A percentile compares a stretch with the other conserved stretches of the same genome.
Conservation (phyloP, 35 echinoderm and acorn worm species). For the Heliocidaris erythrogramma region DNA sequence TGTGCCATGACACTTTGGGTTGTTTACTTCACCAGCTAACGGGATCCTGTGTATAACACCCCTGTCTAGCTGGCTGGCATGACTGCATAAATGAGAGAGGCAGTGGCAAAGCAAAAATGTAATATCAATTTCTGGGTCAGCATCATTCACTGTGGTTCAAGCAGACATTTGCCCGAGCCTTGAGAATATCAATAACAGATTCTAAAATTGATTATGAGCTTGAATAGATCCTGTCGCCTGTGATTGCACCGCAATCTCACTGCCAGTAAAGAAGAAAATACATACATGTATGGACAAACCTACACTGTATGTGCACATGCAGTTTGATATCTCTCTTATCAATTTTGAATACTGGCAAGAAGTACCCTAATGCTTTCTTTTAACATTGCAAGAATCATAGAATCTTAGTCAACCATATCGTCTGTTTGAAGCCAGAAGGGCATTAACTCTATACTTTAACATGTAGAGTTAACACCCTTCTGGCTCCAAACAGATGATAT, state of each 20-base stretch:
- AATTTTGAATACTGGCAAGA: no score
- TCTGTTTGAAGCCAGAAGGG: no score
- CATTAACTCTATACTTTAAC: no score
- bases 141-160: neutral
- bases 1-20: neutral
- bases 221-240: neutral
- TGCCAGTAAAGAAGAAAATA: neutral
- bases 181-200: neutral
- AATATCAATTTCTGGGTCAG: neutral
- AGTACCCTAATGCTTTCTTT: no score
- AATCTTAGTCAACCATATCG: no score
- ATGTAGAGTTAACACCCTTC: no score
- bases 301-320: no score
- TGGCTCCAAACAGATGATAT: no score
- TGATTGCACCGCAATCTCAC: neutral
- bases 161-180: neutral
- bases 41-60: neutral
- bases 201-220: constrained; percentile 3
- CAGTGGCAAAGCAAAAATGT: neutral
- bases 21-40: neutral
- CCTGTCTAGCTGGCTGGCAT: neutral
- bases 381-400: no score
- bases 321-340: no score
- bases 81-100: neutral
- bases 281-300: neutral